A percentile compares a stretch with the other conserved stretches of the same genome.
phyloP scores from a whole-genome alignment of 2,797 vertebrate genomes.

The Enteromius treurensis region DNA sequence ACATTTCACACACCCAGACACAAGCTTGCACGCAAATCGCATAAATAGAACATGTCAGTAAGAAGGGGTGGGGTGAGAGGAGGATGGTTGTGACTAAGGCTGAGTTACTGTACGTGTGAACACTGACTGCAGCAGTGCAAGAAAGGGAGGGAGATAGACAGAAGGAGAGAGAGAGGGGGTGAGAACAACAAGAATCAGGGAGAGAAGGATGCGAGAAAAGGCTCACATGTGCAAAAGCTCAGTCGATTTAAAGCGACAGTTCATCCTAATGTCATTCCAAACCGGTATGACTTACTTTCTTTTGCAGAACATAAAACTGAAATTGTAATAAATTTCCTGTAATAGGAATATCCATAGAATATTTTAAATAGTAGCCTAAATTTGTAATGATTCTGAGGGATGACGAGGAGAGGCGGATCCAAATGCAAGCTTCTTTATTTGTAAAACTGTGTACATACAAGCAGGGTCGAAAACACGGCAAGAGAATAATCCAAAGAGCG shows the following conservation, averaged over 20 bases:
- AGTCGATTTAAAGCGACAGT: conserved; percentile 7
- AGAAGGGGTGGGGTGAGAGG: conserved; percentile 22
- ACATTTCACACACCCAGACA: conserved; percentile 27
- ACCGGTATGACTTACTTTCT: neutral
- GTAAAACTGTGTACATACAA: too few species aligned
- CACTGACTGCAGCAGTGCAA: conserved; percentile 37
- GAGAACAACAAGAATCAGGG: conserved; percentile 22
- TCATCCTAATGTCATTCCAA: neutral
- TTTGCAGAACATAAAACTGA: conserved; percentile 1
- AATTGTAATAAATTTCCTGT: neutral
- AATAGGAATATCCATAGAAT: too few species aligned
- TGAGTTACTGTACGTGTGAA: conserved; percentile 61
- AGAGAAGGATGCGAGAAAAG: conserved; percentile 7
- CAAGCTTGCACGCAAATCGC: conserved; percentile 34
- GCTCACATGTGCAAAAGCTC: conserved; percentile 16
- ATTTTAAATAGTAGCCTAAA: too few species aligned
- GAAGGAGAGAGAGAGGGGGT: conserved; percentile 23
- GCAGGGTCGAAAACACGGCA: too few species aligned
- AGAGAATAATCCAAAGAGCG: too few species aligned
- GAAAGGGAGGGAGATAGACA: conserved; percentile 20
- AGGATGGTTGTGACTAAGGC: conserved; percentile 40
- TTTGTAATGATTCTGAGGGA: too few species aligned
- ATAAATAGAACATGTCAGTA: conserved; percentile 54
- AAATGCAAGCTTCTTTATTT: too few species aligned
- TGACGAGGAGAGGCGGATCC: too few species aligned